Evolutionary conservation across 2,113 vertebrate genomes (phyloP).

Genomic region (Xiphophorus maculatus): DNA sequence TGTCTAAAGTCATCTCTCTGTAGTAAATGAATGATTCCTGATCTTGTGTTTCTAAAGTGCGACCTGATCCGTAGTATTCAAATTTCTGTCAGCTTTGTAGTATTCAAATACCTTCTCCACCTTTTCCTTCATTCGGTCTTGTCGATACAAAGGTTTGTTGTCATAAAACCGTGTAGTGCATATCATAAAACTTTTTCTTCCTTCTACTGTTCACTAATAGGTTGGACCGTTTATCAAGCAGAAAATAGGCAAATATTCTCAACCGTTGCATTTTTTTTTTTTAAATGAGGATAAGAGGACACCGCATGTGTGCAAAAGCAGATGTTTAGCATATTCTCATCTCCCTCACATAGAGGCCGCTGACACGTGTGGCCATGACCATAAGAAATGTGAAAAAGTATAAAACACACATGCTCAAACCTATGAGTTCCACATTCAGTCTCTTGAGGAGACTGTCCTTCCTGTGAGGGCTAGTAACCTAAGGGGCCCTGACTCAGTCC

Average conservation of each 20-base stretch:
- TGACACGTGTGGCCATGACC: background rate
- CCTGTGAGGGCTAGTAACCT: conserved; percentile 50
- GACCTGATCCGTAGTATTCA: conserved; percentile 57
- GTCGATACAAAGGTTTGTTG: conserved; percentile 42
- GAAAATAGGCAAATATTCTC: conserved; percentile 67
- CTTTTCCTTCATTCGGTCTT: conserved; percentile 1
- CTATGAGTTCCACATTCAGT: conserved; percentile 40
- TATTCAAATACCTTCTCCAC: conserved; percentile 44
- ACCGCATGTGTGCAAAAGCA: background rate
- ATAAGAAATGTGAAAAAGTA: background rate
- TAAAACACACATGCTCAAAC: background rate
- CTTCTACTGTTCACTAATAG: conserved; percentile 21
- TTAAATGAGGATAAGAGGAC: background rate
- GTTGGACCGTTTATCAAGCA: conserved; percentile 42
- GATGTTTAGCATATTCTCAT: conserved; percentile 2
- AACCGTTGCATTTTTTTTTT: conserved; percentile 57
- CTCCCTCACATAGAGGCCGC: background rate
- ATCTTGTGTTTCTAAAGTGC: conserved; percentile 15
- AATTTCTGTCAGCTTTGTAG: conserved; percentile 48
- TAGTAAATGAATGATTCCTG: conserved; percentile 38
- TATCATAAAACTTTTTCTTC: conserved; percentile 44
- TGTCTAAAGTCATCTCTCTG: conserved; percentile 16
- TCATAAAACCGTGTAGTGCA: conserved; percentile 20
- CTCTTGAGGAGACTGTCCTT: conserved; percentile 61
- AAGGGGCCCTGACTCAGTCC: conserved; percentile 63